Conservation (phyloP, 2,797 vertebrate genomes). For the Crax fasciolata region DNA sequence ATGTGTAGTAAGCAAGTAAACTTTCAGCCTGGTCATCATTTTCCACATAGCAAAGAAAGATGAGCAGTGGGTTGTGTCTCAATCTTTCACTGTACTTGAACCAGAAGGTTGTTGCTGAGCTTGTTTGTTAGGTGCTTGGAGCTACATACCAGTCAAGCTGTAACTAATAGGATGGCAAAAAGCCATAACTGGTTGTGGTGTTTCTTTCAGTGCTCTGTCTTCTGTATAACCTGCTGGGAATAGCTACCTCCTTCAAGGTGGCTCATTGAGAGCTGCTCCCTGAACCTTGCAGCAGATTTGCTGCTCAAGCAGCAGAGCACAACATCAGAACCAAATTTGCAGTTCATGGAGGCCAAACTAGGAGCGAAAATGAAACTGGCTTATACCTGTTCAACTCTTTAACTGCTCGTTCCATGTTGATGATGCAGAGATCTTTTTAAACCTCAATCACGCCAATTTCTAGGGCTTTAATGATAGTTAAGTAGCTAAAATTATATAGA, state of each 20-base stretch:
- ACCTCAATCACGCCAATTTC: not conserved
- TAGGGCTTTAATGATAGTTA: not conserved
- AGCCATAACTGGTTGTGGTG: fast-evolving
- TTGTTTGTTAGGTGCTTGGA: not conserved
- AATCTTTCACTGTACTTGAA: not conserved
- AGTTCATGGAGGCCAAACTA: not conserved
- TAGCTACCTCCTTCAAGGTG: not conserved
- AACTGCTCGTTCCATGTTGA: not conserved
- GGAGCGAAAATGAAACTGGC: constrained; percentile 19
- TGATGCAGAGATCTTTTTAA: not conserved
- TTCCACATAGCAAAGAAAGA: not conserved
- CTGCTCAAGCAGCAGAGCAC: not conserved
- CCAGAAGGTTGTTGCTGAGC: not conserved
- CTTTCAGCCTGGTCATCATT: not conserved
- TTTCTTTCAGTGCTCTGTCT: not conserved
- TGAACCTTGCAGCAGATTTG: not conserved
- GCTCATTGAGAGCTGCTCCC: not conserved
- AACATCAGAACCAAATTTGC: not conserved
- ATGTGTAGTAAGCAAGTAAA: not conserved
- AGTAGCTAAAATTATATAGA: constrained; percentile 7
- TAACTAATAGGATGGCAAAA: not conserved
- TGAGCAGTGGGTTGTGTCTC: not conserved
- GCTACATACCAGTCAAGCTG: not conserved
- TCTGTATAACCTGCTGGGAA: not conserved
- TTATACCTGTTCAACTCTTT: not conserved